Percentiles rank a stretch among this genome's conserved stretches.
These are phyloP conservation scores for Venustaconcha ellipsiformis DNA, from an alignment of 1,140 invertebrate species.

Conservation along the genomic window DNA sequence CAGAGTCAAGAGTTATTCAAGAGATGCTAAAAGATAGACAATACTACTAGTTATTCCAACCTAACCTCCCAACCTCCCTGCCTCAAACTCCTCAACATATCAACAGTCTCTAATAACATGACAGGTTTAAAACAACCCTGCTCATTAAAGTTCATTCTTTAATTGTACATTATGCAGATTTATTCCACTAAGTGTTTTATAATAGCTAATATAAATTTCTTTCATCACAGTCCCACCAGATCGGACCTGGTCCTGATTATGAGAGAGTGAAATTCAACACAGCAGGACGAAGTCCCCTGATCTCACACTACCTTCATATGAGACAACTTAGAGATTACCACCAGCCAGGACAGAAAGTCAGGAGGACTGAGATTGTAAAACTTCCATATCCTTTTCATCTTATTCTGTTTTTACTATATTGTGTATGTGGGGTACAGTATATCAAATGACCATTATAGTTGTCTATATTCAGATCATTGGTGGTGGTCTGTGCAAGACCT, in stretches of 20 bases:
- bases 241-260: constrained; percentile 60
- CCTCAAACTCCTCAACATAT: neutral
- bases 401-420: neutral
- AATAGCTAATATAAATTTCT: constrained; percentile 4
- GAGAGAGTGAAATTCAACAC: constrained; percentile 64
- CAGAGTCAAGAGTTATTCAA: neutral
- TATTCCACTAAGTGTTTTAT: neutral
- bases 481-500: too few relatives aligned
- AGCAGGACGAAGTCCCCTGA: constrained; percentile 60
- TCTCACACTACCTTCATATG: constrained; percentile 63
- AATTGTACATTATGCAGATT: neutral
- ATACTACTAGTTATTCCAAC: neutral
- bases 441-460: too few relatives aligned
- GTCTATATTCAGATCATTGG: too few relatives aligned
- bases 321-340: constrained; percentile 51
- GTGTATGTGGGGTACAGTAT: too few relatives aligned
- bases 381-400: constrained; percentile 57
- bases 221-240: constrained; percentile 60
- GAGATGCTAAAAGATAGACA: neutral
- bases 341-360: constrained; percentile 57
- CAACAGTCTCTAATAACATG: neutral
- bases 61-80: too few relatives aligned
- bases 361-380: constrained; percentile 56
- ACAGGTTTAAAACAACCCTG: neutral
- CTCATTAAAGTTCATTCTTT: neutral